A percentile compares a stretch with the other conserved stretches of the same genome.
Evolutionary conservation across 2,888 invertebrate genomes (phyloP).

Genomic region (Julus scandinavius): DNA sequence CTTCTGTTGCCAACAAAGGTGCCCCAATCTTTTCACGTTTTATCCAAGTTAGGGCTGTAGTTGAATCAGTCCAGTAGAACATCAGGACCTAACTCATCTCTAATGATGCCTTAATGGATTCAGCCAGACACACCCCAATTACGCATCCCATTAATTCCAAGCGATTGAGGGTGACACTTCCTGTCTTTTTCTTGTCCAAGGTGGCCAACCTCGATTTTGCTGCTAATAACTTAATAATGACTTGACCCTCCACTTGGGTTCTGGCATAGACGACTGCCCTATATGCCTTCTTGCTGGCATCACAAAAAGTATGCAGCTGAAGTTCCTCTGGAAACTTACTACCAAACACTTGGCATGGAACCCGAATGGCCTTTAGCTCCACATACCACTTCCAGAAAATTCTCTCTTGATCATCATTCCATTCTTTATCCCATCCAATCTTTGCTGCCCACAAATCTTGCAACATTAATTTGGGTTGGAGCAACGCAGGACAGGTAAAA

Average conservation of each 20-base stretch:
- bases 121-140: background rate
- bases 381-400: background rate
- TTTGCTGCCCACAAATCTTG: background rate
- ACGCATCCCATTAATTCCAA: background rate
- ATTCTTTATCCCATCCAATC: background rate
- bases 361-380: background rate
- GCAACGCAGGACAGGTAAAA: too few relatives aligned
- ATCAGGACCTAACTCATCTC: background rate
- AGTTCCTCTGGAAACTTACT: background rate
- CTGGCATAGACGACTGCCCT: background rate
- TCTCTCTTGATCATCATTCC: too few relatives aligned
- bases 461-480: background rate
- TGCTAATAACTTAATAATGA: background rate
- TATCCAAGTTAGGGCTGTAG: background rate
- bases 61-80: background rate
- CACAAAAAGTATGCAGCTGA: background rate
- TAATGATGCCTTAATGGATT: background rate
- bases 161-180: background rate
- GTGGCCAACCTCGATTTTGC: background rate
- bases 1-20: background rate
- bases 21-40: background rate
- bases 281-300: slow-evolving; percentile 47
- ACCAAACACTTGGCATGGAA: background rate
- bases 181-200: background rate
- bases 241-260: background rate